Conservation (phyloP, 2,113 vertebrate genomes). For the Orthonyx spaldingii region DNA sequence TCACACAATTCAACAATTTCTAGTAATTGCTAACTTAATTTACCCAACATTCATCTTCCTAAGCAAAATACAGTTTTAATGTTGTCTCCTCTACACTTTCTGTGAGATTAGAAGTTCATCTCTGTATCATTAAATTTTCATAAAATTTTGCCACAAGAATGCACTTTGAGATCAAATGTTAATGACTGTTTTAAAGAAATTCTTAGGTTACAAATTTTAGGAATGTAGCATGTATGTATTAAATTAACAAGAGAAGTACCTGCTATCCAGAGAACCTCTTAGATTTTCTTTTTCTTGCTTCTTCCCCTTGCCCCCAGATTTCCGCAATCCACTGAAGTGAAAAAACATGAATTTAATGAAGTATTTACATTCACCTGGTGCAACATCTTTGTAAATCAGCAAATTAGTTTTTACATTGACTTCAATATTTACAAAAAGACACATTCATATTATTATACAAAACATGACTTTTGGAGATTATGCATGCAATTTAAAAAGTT, state of each 20-base stretch:
- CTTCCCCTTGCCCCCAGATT: slow-evolving; percentile 90
- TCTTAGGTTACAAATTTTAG: neutral
- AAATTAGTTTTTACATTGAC: neutral
- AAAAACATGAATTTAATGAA: neutral
- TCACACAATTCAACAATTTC: neutral
- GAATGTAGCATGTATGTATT: neutral
- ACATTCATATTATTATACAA: neutral
- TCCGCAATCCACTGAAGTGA: slow-evolving; percentile 81
- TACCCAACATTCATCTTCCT: neutral
- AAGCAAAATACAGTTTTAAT: neutral
- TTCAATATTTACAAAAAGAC: neutral
- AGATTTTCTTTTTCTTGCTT: slow-evolving; percentile 85
- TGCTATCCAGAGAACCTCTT: slow-evolving; percentile 86
- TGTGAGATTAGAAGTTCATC: neutral
- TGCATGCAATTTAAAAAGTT: neutral
- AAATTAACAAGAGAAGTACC: slow-evolving; percentile 66
- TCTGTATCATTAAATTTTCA: neutral
- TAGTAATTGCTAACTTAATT: neutral
- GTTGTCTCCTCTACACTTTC: neutral
- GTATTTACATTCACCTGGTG: neutral
- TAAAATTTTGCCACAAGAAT: neutral
- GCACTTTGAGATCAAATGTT: neutral
- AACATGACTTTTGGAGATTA: neutral
- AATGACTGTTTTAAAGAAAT: neutral
- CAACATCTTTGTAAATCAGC: neutral